phyloP scores from a whole-genome alignment of 2,797 vertebrate species.

The Chrysocyon brachyurus region DNA sequence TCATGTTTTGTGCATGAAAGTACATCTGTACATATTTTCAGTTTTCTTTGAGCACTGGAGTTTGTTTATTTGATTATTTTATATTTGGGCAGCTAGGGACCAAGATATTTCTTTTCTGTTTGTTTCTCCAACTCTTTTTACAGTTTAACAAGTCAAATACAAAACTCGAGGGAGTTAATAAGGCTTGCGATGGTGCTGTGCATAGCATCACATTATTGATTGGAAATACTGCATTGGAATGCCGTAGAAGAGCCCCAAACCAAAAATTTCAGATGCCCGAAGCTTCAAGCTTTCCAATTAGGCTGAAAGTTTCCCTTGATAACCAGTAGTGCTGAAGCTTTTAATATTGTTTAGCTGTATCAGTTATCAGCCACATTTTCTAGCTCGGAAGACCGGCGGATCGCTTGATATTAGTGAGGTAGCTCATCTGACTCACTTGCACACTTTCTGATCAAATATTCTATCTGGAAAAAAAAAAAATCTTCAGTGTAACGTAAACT shows the following conservation, averaged over 20 bases:
- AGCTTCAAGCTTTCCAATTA: conserved; percentile 90
- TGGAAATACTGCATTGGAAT: conserved; percentile 86
- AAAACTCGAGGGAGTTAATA: conserved; percentile 84
- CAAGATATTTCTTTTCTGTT: conserved; percentile 80
- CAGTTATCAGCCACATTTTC: conserved; percentile 74
- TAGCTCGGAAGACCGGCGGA: conserved; percentile 53
- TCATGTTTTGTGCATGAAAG: conserved; percentile 74
- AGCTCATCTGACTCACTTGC: conserved; percentile 73
- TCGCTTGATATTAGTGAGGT: conserved; percentile 46
- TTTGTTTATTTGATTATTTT: conserved; percentile 84
- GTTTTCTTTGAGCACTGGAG: conserved; percentile 81
- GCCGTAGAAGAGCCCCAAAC: conserved; percentile 82
- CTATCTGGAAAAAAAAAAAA: conserved; percentile 74
- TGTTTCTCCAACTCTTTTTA: conserved; percentile 86
- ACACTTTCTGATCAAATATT: conserved; percentile 80
- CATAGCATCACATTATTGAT: conserved; percentile 85
- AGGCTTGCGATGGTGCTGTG: conserved; percentile 77
- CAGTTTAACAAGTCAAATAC: conserved; percentile 91
- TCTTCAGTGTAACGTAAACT: conserved; percentile 78
- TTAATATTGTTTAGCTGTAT: conserved; percentile 85
- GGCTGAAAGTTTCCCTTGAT: conserved; percentile 89
- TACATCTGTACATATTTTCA: conserved; percentile 80
- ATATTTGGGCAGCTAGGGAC: conserved; percentile 84
- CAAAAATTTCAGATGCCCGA: conserved; percentile 86
- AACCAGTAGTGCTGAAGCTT: conserved; percentile 86